Percentiles rank a stretch among this genome's conserved stretches.
phyloP scores from a whole-genome alignment of 2,888 invertebrate genomes.

The Poecilus cupreus region DNA sequence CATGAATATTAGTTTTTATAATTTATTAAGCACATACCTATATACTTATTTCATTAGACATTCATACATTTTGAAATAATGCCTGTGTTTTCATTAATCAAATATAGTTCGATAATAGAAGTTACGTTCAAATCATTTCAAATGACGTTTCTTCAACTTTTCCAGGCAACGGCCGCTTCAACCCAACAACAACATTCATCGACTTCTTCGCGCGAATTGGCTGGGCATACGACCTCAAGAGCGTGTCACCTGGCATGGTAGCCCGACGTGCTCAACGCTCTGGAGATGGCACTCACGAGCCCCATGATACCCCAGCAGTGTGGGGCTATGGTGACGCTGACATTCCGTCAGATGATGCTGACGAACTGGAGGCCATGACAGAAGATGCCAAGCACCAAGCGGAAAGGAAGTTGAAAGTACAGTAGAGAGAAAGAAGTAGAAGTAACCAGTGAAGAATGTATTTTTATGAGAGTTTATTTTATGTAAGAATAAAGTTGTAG shows the following conservation, averaged over 20 bases:
- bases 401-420: neutral
- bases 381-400: constrained; percentile 65
- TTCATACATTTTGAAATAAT: neutral
- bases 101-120: constrained; percentile 80
- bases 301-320: constrained; percentile 67
- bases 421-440: neutral
- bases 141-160: constrained; percentile 74
- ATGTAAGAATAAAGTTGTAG: no score
- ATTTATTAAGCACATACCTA: no score
- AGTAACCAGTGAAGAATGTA: neutral
- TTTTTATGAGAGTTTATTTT: no score
- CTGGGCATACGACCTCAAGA: constrained; percentile 87
- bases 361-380: constrained; percentile 76
- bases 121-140: constrained; percentile 77
- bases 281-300: constrained; percentile 75
- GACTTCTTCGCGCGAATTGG: constrained; percentile 86
- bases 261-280: constrained; percentile 75
- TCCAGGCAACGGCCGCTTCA: constrained; percentile 79
- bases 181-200: constrained; percentile 87
- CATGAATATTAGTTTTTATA: no score
- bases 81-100: neutral
- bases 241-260: constrained; percentile 77
- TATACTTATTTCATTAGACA: no score
- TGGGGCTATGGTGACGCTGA: constrained; percentile 82
- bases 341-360: constrained; percentile 75